Evolutionary conservation across 2,888 invertebrate genomes (phyloP), one percentile per base, ranked within the genome.

Genomic region (Himalopsyche anomala): DNA sequence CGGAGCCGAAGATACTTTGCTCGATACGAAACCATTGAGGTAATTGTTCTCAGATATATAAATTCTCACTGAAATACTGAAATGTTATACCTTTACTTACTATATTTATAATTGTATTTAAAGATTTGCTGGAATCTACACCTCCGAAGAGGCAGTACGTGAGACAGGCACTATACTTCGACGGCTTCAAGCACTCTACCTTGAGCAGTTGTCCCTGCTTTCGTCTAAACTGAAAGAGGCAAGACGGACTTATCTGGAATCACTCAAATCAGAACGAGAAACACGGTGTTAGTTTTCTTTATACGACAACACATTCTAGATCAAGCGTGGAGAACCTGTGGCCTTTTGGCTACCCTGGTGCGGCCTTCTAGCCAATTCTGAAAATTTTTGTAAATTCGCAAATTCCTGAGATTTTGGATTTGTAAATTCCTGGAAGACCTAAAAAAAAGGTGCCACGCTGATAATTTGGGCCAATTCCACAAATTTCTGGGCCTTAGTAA

Each of bases 61-160:
- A 6, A 28, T 28, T 28, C 28, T 81, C 90, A 6, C 36, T n/a
- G 15, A 36, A 36, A 28, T 80, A 6, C 36, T n/a, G 15, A 36
- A 36, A 28, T 80, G 80, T 11, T 6, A 8, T 28, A 62, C n/a
- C 62, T 19, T 40, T 80, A 80, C 28, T 11, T 4, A 38, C 5
- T 38, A 17, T 38, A 42, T 9, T 11, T 4, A 40, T 80, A 11
- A 80, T 81, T 80, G 40, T 42, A 9, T 80, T 91, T 92, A 81
- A 91, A 98, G 98, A 92, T 96, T 96, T 90, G 97, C 98, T 0
- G 97, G 97, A 15, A 96, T 98, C 0, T 98, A 95, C 91, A 98
- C 98, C 0, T 96, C 96, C 0, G 97, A 98, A 90, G 98, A 98
- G 91, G 96, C 97, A 0, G 95, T 97, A 5, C 93, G 94, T 45